Base-by-base conservation (phyloP, 2,797 vertebrate genomes). In the Pseudochirops corinnae region DNA sequence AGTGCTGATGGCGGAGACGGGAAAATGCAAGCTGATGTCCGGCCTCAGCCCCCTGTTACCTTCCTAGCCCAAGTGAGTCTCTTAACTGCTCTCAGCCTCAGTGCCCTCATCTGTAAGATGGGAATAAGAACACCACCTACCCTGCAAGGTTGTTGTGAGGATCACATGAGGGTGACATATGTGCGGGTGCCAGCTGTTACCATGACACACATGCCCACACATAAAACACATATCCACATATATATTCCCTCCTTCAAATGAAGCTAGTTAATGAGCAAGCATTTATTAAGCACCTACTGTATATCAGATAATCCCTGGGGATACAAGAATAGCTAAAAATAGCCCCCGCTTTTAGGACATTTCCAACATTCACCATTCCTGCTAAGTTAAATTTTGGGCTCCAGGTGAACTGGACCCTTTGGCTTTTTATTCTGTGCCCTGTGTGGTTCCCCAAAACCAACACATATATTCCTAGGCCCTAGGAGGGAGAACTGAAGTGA, bases 1-100 rank as follows among this genome's bases (percentile, higher is more conserved):
- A 98, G 99, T 97, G 46, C 1, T 93, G 39, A 18, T n/a, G 2
- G 10, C 1, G 9, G 24, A 46, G 3, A 10, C 3, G 21, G 39
- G 39, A 87, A 82, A 18, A 16, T 67, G 62, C 60, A 29, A 60
- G 60, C 58, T 67, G 4, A 67, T 5, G 60, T 67, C 13, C 3
- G 7, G 31, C 60, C 31, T n/a, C 14, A 1, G 13, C 12, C 33
- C 33, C 31, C 14, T 33, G 10, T 3, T 67, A 33, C 18, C 33
- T n/a, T 67, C 31, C 33, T n/a, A n/a, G 3, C 60, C 11, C 31
- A 29, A 62, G 60, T 4, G 60, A 4, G 10, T 62, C 58, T 62
- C 9, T 33, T 62, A 62, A 62, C 14, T 4, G 2, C 9, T 46
- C 39, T 87, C 21, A 46, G 74, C 74, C 62, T 74, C 5, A 2